Evolutionary conservation across 2,888 invertebrate genomes (phyloP).

Genomic region (Xylocampa areola): DNA sequence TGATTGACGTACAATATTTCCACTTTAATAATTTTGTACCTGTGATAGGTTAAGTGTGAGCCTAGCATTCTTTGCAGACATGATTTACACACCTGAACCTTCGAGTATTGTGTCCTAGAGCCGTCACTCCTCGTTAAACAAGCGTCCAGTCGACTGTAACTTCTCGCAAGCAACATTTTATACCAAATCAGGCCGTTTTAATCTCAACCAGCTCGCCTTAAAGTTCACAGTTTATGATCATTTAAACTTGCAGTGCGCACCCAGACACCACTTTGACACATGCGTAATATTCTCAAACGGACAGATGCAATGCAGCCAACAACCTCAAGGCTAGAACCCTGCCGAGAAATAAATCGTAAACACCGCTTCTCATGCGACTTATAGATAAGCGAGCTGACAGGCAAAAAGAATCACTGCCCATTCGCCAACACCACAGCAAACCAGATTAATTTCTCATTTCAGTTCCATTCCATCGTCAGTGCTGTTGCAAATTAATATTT

Average conservation of each 20-base stretch:
- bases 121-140: slow-evolving; percentile 75
- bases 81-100: slow-evolving; percentile 71
- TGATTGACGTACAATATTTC: slow-evolving; percentile 37
- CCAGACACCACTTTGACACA: slow-evolving; percentile 61
- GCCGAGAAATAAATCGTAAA: slow-evolving; percentile 76
- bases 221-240: slow-evolving; percentile 51
- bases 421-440: slow-evolving; percentile 62
- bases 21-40: slow-evolving; percentile 30
- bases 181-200: slow-evolving; percentile 41
- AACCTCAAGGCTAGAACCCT: slow-evolving; percentile 70
- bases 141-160: slow-evolving; percentile 67
- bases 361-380: slow-evolving; percentile 59
- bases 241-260: slow-evolving; percentile 28
- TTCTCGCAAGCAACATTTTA: slow-evolving; percentile 51
- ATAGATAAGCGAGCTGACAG: slow-evolving; percentile 62
- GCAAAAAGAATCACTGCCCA: slow-evolving; percentile 59
- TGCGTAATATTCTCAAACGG: slow-evolving; percentile 72
- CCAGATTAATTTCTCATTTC: slow-evolving; percentile 68
- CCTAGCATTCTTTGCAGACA: slow-evolving; percentile 61
- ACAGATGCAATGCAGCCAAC: slow-evolving; percentile 73
- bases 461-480: slow-evolving; percentile 60
- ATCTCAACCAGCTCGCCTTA: slow-evolving; percentile 52
- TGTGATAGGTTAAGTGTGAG: slow-evolving; percentile 31
- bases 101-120: slow-evolving; percentile 74
- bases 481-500: slow-evolving; percentile 66